These are phyloP conservation scores for Gymnoscopelus braueri DNA, from an alignment of 2,797 vertebrate species.

Conservation along the genomic window DNA sequence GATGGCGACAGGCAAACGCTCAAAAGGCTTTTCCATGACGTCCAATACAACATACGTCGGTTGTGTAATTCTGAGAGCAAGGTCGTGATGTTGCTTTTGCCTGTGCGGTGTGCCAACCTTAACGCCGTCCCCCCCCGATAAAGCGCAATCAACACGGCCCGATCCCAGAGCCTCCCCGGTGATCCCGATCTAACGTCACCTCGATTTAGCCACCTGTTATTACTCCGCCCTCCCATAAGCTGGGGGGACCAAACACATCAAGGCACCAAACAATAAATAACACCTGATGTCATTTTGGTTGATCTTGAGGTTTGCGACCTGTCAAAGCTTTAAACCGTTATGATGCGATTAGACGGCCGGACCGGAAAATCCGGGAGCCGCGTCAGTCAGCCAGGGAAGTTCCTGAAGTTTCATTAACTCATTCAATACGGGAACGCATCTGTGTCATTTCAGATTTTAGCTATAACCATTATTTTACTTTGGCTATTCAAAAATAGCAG, in stretches of 20 bases:
- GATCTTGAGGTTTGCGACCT: slow-evolving; percentile 1
- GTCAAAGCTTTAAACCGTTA: background rate
- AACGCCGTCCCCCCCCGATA: background rate
- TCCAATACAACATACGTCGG: slow-evolving; percentile 9
- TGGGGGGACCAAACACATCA: slow-evolving; percentile 4
- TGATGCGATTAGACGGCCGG: background rate
- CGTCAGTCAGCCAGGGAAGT: background rate
- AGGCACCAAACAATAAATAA: slow-evolving; percentile 17
- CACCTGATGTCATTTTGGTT: slow-evolving; percentile 14
- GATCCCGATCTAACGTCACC: slow-evolving; percentile 54
- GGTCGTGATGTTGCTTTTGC: slow-evolving; percentile 39
- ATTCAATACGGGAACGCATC: too few relatives aligned
- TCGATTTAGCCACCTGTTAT: slow-evolving; percentile 61
- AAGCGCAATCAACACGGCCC: background rate
- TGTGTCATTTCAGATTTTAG: too few relatives aligned
- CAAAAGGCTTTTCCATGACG: slow-evolving; percentile 65
- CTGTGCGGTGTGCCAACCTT: slow-evolving; percentile 30
- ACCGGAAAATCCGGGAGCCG: background rate
- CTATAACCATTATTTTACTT: too few relatives aligned
- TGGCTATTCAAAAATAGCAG: too few relatives aligned
- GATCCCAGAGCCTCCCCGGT: slow-evolving; percentile 42
- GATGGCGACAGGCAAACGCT: slow-evolving; percentile 27
- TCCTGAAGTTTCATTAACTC: background rate
- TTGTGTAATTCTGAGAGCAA: slow-evolving; percentile 58
- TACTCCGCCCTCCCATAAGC: slow-evolving; percentile 23